phyloP scores from a whole-genome alignment of 1,140 invertebrate species.

The Manduca sexta region DNA sequence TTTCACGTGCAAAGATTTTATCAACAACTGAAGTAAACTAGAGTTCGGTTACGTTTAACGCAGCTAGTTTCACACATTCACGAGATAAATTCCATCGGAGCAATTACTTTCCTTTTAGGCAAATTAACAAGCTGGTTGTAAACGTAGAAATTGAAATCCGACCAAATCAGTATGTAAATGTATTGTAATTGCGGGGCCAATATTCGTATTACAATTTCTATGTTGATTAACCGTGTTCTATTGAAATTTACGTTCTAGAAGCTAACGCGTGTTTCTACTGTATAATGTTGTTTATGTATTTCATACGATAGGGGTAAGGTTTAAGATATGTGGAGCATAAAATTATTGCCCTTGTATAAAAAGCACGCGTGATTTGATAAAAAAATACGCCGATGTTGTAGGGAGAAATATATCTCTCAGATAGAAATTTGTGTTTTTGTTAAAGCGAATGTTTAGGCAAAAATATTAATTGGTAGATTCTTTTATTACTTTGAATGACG shows the following conservation, averaged over 20 bases:
- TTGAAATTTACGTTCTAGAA: conserved; percentile 10
- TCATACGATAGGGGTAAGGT: neutral
- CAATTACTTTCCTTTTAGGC: conserved; percentile 69
- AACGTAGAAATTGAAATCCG: conserved; percentile 59
- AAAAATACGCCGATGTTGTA: neutral
- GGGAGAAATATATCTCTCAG: too few species aligned
- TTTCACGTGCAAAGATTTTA: neutral
- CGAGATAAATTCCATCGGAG: conserved; percentile 41
- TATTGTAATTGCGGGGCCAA: conserved; percentile 63
- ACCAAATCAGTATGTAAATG: conserved; percentile 69
- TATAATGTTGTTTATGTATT: conserved; percentile 2
- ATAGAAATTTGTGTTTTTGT: too few species aligned
- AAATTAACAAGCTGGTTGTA: conserved; percentile 64
- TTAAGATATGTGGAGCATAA: conserved; percentile 1
- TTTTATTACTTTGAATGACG: too few species aligned
- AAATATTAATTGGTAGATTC: too few species aligned
- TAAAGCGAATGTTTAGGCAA: too few species aligned
- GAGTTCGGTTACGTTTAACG: too few species aligned
- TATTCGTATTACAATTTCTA: conserved; percentile 66
- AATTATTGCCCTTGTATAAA: neutral
- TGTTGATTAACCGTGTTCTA: conserved; percentile 56
- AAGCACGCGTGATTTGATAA: neutral
- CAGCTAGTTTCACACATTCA: conserved; percentile 18
- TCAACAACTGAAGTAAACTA: neutral
- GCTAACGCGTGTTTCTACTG: conserved; percentile 1